Conservation (phyloP, 2,888 invertebrate genomes). For the Marronus borbonicus region DNA sequence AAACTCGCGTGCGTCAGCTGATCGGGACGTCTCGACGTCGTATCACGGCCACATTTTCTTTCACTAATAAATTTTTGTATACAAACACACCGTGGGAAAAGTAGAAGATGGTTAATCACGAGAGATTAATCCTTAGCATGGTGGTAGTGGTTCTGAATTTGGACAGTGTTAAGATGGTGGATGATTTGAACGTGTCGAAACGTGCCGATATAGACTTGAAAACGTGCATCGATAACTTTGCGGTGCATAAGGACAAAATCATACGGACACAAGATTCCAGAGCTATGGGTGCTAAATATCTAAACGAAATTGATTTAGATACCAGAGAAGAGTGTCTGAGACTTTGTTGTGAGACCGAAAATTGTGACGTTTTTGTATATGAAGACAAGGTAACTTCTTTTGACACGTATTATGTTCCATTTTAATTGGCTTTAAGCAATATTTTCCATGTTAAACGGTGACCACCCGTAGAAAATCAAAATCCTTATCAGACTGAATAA, state of each 20-base stretch:
- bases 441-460: too few relatives aligned
- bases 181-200: conserved; percentile 57
- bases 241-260: conserved; percentile 90
- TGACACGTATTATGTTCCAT: not conserved
- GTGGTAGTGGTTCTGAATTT: conserved; percentile 27
- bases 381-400: conserved; percentile 84
- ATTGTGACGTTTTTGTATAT: conserved; percentile 93
- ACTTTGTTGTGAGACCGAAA: conserved; percentile 89
- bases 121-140: not conserved
- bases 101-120: not conserved
- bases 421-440: too few relatives aligned
- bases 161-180: conserved; percentile 23
- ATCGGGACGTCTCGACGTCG: conserved; percentile 20
- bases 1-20: conserved; percentile 44
- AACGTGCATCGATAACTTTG: conserved; percentile 84
- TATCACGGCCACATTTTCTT: conserved; percentile 32
- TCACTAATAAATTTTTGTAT: conserved; percentile 34
- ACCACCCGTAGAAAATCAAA: too few relatives aligned
- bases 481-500: too few relatives aligned
- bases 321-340: conserved; percentile 87
- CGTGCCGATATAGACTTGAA: conserved; percentile 75
- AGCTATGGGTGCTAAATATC: conserved; percentile 89
- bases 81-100: conserved; percentile 36
- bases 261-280: conserved; percentile 92
- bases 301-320: conserved; percentile 88